Percentiles rank a stretch among this genome's conserved stretches.
phyloP scores from a whole-genome alignment of 2,113 vertebrate genomes.

The Oncorhynchus keta region DNA sequence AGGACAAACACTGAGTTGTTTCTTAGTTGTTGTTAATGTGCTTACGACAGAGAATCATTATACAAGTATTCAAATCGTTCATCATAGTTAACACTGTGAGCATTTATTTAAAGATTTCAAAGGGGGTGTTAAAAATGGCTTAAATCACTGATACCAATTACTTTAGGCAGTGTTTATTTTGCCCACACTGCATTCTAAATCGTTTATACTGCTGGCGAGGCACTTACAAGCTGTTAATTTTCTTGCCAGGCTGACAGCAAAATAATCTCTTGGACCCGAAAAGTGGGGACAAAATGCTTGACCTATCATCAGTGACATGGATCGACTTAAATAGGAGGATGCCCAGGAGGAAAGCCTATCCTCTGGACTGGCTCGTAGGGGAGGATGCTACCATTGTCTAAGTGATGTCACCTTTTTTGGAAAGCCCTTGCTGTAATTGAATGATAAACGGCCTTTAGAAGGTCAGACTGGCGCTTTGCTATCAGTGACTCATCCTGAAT shows the following conservation, averaged over 20 bases:
- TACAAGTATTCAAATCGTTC: constrained; percentile 30
- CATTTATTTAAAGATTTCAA: constrained; percentile 15
- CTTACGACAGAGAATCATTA: constrained; percentile 1
- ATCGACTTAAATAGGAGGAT: background rate
- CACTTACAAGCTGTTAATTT: constrained; percentile 12
- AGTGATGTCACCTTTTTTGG: background rate
- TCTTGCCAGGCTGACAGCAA: constrained; percentile 10
- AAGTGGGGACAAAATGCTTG: background rate
- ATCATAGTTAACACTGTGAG: constrained; percentile 13
- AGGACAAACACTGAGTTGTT: constrained; percentile 11
- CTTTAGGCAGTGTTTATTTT: background rate
- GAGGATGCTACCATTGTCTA: background rate
- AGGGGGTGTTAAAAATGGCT: constrained; percentile 7
- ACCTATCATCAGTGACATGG: background rate
- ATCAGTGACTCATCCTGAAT: background rate
- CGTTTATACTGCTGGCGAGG: too few relatives aligned
- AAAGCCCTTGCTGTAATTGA: background rate
- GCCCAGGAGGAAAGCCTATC: too few relatives aligned
- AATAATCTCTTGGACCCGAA: background rate
- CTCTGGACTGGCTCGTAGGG: too few relatives aligned
- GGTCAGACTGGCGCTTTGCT: constrained; percentile 9
- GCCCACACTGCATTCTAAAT: too few relatives aligned
- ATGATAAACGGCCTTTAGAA: constrained; percentile 11
- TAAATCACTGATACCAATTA: constrained; percentile 15
- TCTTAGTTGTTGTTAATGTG: constrained; percentile 6